phyloP scores from a whole-genome alignment of 2,888 invertebrate species.

The Lydus trimaculatus region DNA sequence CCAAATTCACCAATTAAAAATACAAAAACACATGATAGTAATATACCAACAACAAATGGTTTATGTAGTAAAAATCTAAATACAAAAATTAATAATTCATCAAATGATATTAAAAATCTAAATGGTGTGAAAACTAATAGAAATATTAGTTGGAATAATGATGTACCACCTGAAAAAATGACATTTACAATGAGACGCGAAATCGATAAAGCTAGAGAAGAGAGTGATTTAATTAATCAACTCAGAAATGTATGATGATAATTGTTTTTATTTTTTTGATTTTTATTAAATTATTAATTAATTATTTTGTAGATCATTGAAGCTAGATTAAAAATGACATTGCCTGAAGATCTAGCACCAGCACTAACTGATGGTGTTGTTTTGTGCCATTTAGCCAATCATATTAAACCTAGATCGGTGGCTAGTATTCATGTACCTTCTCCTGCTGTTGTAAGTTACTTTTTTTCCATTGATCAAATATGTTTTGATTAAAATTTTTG shows the following conservation, averaged over 20 bases:
- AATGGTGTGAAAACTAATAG: constrained; percentile 53
- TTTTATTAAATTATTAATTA: constrained; percentile 15
- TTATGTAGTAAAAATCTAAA: constrained; percentile 30
- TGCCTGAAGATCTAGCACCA: constrained; percentile 85
- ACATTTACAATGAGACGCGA: constrained; percentile 93
- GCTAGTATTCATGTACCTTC: constrained; percentile 95
- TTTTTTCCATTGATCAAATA: constrained; percentile 4
- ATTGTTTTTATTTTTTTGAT: background rate
- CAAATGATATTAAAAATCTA: constrained; percentile 53
- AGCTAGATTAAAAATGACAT: constrained; percentile 84
- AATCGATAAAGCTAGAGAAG: constrained; percentile 90
- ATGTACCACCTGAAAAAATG: constrained; percentile 75
- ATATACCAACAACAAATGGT: constrained; percentile 53
- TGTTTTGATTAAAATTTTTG: constrained; percentile 18
- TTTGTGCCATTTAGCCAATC: constrained; percentile 92
- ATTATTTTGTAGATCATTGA: constrained; percentile 79
- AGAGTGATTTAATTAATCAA: constrained; percentile 84
- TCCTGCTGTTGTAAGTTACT: constrained; percentile 81
- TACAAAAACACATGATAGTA: constrained; percentile 60
- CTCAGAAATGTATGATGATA: constrained; percentile 77
- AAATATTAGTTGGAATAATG: constrained; percentile 78
- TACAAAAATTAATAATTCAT: constrained; percentile 55
- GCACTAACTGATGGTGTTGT: constrained; percentile 92
- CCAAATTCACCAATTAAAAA: constrained; percentile 73
- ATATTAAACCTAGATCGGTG: constrained; percentile 89